Percentiles rank a stretch among this genome's conserved stretches.
Evolutionary conservation across 2,888 invertebrate species (phyloP).

Genomic region (Cosmorhoe ocellata): DNA sequence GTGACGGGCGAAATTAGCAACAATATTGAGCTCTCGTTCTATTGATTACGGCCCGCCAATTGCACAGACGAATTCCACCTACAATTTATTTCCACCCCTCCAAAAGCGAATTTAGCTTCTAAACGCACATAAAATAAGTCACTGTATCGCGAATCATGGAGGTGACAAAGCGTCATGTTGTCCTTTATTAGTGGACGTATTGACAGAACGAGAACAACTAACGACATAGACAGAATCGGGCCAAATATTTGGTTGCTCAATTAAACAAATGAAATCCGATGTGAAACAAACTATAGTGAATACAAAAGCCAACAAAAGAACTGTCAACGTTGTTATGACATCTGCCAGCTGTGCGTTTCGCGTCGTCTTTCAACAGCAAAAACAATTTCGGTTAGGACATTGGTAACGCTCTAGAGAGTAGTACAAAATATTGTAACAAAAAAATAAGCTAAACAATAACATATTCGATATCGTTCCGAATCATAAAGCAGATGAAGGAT

Average conservation of each 20-base stretch:
- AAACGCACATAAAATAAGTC: slow-evolving; percentile 37
- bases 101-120: slow-evolving; percentile 35
- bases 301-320: slow-evolving; percentile 43
- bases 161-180: slow-evolving; percentile 46
- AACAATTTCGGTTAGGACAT: slow-evolving; percentile 18
- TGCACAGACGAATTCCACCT: slow-evolving; percentile 45
- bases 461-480: slow-evolving; percentile 43
- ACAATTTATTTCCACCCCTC: slow-evolving; percentile 35
- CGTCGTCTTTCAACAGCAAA: slow-evolving; percentile 25
- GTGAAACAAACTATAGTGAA: slow-evolving; percentile 42
- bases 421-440: slow-evolving; percentile 24
- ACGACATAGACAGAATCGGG: slow-evolving; percentile 63
- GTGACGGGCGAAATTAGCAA: slow-evolving; percentile 55
- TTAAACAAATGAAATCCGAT: slow-evolving; percentile 72
- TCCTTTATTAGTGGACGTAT: slow-evolving; percentile 68
- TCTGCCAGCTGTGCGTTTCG: slow-evolving; percentile 50
- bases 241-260: slow-evolving; percentile 73
- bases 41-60: slow-evolving; percentile 50
- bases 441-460: slow-evolving; percentile 30
- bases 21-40: slow-evolving; percentile 49
- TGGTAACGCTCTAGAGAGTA: slow-evolving; percentile 23
- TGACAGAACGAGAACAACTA: slow-evolving; percentile 73
- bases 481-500: slow-evolving; percentile 53
- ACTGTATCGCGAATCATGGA: slow-evolving; percentile 40
- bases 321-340: slow-evolving; percentile 57